Evolutionary conservation across 2,888 invertebrate species (phyloP), one percentile per base, ranked within the genome.

Genomic region (Trachelus stipa): DNA sequence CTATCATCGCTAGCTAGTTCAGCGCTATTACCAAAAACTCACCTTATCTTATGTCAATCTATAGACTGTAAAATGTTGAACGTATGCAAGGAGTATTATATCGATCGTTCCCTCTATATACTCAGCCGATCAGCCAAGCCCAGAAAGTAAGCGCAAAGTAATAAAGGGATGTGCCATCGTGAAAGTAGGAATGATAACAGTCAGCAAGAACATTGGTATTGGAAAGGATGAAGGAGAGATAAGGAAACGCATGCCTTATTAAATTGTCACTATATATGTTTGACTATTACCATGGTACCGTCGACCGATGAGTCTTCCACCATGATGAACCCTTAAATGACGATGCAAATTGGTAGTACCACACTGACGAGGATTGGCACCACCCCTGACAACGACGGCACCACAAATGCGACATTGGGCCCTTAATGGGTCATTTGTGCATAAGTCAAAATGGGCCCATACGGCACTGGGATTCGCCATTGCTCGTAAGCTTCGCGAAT

Each of bases 401-500:
- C 90, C 91, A 79, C 91, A 91, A n/a, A 91, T 89, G 34, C 91
- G 87, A 79, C 91, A 91, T 80, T 91, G 90, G 1, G 91, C 91
- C 40, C 91, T 85, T 71, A 91, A 80, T 12, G 91, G 90, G 78
- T 91, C 91, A 82, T 91, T 91, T 11, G 84, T 81, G 83, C 91
- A 91, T 4, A 91, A 83, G 81, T 91, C 91, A 76, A 91, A 91
- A 79, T 91, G 91, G 4, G 91, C 91, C 91, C 91, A 91, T 40
- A 91, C 91, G 1, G 91, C 91, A 83, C 91, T 91, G 0, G 91
- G 91, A 79, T 91, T 91, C 3, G 91, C 91, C 91, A 91, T 91
- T 4, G 91, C 91, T 31, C 91, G 84, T 0, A 91, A 82, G 77
- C 91, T 91, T 3, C 91, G 85, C 31, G 91, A 85, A 77, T 91